Evolutionary conservation across 1,140 invertebrate species (phyloP).

Genomic region (Zaprionus ghesquierei): DNA sequence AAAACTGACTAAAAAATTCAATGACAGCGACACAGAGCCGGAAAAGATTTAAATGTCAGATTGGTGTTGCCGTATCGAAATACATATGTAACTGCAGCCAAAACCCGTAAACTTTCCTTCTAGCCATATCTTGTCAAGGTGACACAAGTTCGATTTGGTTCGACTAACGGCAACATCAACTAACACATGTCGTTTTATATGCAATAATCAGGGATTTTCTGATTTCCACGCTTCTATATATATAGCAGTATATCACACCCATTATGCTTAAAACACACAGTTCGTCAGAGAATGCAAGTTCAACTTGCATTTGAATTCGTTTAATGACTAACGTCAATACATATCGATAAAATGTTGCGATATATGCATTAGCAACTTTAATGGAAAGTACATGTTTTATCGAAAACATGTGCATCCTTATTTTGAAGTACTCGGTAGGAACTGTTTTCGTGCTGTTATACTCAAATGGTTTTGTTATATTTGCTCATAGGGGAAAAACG

Average conservation of each 20-base stretch:
- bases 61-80: conserved; percentile 17
- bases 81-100: neutral
- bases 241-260: neutral
- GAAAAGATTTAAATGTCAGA: conserved; percentile 45
- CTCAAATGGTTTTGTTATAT: too few relatives aligned
- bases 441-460: too few relatives aligned
- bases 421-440: too few relatives aligned
- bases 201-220: neutral
- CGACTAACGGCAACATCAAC: neutral
- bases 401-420: too few relatives aligned
- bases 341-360: neutral
- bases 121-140: neutral
- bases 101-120: neutral
- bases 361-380: neutral
- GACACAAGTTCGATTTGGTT: neutral
- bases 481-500: too few relatives aligned
- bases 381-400: neutral
- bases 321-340: neutral
- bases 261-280: neutral
- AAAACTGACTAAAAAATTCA: conserved; percentile 33
- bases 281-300: neutral
- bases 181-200: neutral
- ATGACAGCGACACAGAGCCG: conserved; percentile 31
- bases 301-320: neutral
- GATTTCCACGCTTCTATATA: neutral